Percentiles rank a stretch among this genome's conserved stretches.
Conservation (phyloP, 2,113 vertebrate species). For the Nesospiza acunhae region DNA sequence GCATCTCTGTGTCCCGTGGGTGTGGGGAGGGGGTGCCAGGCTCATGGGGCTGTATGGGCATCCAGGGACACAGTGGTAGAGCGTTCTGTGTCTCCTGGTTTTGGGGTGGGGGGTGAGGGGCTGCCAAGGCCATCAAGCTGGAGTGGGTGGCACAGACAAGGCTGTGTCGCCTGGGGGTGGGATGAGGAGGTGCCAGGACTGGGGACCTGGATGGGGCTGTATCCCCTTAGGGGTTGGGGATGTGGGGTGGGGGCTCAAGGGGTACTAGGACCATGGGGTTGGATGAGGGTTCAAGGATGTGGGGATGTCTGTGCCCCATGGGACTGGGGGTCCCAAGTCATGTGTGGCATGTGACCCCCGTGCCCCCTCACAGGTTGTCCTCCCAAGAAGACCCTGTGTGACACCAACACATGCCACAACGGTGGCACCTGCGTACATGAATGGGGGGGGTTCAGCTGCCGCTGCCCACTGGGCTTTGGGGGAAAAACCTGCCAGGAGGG, state of each 20-base stretch:
- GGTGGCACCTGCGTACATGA: constrained; percentile 90
- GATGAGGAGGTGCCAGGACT: background rate
- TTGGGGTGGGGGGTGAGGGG: background rate
- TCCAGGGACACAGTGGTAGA: background rate
- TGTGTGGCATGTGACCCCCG: background rate
- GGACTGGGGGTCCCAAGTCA: background rate
- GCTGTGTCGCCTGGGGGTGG: background rate
- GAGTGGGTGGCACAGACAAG: background rate
- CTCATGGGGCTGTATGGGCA: background rate
- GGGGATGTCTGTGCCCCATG: background rate
- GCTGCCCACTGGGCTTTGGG: constrained; percentile 88
- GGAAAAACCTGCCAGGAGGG: constrained; percentile 86
- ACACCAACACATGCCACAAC: constrained; percentile 83
- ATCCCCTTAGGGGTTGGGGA: background rate
- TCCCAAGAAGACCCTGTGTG: constrained; percentile 88
- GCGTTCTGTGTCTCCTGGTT: background rate
- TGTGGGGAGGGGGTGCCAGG: background rate
- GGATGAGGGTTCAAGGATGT: background rate
- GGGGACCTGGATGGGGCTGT: background rate
- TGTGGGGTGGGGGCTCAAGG: background rate
- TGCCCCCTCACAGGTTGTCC: constrained; percentile 79
- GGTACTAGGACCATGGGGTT: background rate
- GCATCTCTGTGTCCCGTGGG: background rate
- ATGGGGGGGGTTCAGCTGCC: constrained; percentile 89
- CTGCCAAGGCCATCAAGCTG: background rate